phyloP scores from a whole-genome alignment of 2,797 vertebrate species.

The Etheostoma perlongum region DNA sequence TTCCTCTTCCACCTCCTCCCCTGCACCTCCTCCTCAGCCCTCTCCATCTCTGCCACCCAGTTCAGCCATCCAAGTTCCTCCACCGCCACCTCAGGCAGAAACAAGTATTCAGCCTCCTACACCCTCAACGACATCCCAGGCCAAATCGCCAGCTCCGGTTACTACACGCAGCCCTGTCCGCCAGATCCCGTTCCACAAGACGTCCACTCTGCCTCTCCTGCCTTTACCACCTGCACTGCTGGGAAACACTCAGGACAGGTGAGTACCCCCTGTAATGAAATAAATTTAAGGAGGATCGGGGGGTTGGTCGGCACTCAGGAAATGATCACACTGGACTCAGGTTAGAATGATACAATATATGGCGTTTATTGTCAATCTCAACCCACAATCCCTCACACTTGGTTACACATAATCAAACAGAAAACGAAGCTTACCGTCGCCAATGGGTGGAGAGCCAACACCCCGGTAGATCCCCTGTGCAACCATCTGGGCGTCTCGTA shows the following conservation, averaged over 20 bases:
- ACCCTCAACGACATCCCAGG: constrained; percentile 63
- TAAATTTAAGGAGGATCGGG: too few species aligned
- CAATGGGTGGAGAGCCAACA: too few species aligned
- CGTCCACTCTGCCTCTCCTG: constrained; percentile 94
- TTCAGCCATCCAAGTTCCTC: constrained; percentile 77
- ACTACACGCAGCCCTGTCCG: constrained; percentile 78
- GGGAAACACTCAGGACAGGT: constrained; percentile 96
- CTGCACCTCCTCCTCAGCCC: constrained; percentile 81
- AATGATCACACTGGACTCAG: too few species aligned
- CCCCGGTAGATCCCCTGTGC: too few species aligned
- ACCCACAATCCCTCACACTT: too few species aligned
- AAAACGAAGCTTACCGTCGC: too few species aligned
- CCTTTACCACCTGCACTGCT: constrained; percentile 94
- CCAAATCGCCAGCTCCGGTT: constrained; percentile 82
- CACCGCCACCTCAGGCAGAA: constrained; percentile 83
- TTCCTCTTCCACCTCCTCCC: constrained; percentile 80
- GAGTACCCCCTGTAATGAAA: too few species aligned
- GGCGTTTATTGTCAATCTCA: too few species aligned
- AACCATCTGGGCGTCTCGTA: too few species aligned
- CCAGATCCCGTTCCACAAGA: constrained; percentile 88
- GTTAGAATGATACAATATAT: too few species aligned
- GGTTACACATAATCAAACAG: too few species aligned
- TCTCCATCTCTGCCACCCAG: constrained; percentile 64
- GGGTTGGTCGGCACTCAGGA: too few species aligned
- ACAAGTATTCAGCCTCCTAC: constrained; percentile 41